phyloP scores from a whole-genome alignment of 1,140 invertebrate genomes.

The Listronotus oregonensis region DNA sequence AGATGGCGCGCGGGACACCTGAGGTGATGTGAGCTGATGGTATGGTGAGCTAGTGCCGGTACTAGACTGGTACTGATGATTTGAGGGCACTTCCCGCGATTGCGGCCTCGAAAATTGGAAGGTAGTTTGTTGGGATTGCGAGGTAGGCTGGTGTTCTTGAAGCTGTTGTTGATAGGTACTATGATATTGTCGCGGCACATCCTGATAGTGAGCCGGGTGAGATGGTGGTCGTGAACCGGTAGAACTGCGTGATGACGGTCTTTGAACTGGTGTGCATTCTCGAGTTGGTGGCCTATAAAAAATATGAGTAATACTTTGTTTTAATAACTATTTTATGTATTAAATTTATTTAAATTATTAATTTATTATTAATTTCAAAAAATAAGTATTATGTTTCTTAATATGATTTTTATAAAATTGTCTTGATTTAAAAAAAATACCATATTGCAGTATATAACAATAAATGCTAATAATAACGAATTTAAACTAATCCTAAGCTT shows the following conservation, averaged over 20 bases:
- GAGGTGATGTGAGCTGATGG: conserved; percentile 41
- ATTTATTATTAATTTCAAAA: too few species aligned
- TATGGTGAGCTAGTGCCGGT: conserved; percentile 40
- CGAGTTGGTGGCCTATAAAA: conserved; percentile 28
- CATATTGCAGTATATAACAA: too few species aligned
- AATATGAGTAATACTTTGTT: too few species aligned
- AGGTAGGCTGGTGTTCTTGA: conserved; percentile 35
- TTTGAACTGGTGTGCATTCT: conserved; percentile 42
- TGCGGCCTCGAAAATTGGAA: conserved; percentile 45
- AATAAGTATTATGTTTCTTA: too few species aligned
- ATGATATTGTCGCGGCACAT: conserved; percentile 25
- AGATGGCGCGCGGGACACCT: conserved; percentile 39
- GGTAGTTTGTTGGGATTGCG: conserved; percentile 33
- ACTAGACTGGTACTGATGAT: conserved; percentile 45
- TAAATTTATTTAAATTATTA: too few species aligned
- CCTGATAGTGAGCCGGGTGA: conserved; percentile 41
- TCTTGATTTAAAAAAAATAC: too few species aligned
- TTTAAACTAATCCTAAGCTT: too few species aligned
- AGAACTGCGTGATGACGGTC: conserved; percentile 45
- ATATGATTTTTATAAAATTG: too few species aligned
- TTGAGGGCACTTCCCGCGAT: conserved; percentile 43
- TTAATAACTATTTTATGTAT: too few species aligned
- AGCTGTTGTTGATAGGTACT: conserved; percentile 27
- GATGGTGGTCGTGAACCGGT: conserved; percentile 46
- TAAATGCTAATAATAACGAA: too few species aligned